Evolutionary conservation across 2,113 vertebrate genomes (phyloP), one percentile per base, ranked within the genome.

Genomic region (Rhinopomastus cyanomelas): DNA sequence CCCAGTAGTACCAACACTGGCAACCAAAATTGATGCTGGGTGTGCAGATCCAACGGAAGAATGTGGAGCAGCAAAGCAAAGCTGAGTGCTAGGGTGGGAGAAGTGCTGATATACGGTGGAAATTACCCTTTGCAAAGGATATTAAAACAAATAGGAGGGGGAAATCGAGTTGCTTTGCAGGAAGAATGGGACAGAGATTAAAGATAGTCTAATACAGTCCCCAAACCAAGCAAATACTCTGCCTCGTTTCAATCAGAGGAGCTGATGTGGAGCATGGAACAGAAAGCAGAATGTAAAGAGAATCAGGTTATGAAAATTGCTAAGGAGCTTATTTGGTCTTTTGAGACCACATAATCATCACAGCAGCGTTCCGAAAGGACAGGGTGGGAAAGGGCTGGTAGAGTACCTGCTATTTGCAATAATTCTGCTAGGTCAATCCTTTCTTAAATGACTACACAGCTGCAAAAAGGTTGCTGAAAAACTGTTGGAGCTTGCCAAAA

Each of bases 301-400:
- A 94, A 86, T 88, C 62, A 76, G 55, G 55, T 76, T 85, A 78
- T 69, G 19, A 51, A 90, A 90, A 68, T 48, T 65, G 36, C 62
- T 94, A 76, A 93, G 81, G 46, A 90, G 77, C 51, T 93, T 95
- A 85, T 85, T 92, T 68, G 62, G 66, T 55, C 84, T 89, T 91
- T 48, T 62, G 67, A 92, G 75, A 93, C 29, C 36, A 89, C 84
- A 73, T 76, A 76, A 73, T 76, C 17, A 5, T 59, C 55, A 85
- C 11, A 11, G 62, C 62, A 85, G 75, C 93, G 77, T 76, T 89
- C 51, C 76, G 71, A 76, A 87, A 92, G 37, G 79, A 48, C 18
- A 55, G 29, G 60, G 82, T 75, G 42, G 27, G 76, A 85, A 87
- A 65, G 4, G 65, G 22, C 36, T 73, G 39, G 44, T 61, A 44